Evolutionary conservation across 2,113 vertebrate genomes (phyloP), one percentile per base, ranked within the genome.

Genomic region (Paratilapia polleni): DNA sequence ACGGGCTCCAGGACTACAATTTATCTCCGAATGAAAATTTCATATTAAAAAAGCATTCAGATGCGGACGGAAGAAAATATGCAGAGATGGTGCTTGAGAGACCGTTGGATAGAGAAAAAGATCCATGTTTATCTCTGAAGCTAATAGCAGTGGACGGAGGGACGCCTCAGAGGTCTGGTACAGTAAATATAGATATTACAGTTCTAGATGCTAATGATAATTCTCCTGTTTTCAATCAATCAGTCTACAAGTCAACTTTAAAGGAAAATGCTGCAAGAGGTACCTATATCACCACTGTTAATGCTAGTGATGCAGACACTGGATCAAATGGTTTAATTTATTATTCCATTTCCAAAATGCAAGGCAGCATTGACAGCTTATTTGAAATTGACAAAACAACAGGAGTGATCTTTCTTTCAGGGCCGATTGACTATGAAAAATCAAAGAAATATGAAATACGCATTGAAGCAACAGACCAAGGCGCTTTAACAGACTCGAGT

Each of bases 1-100:
- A 96, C 31, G 91, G 91, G 4, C 59, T 96, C 80, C 24, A 26
- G 26, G n/a, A 58, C 12, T 97, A 98, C 77, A 74, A 92, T 19
- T 89, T 97, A 49, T 93, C 78, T 1, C 20, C 78, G 0, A 96
- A 89, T 13, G 88, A 95, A 8, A 9, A 94, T 88, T 95, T 95
- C 4, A 11, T 87, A 15, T 15, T 97, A 1, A 81, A 85, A 31
- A 86, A 94, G 3, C 84, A 87, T 8, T 86, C 83, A 11, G 95
- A 90, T 14, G 17, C 88, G 0, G 95, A 96, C 14, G 94, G 93
- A 1, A 95, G 24, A 3, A 96, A 90, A 5, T 87, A 88, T 0
- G 81, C 89, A 0, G 95, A 96, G 56, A 79, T 97, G 47, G 60
- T 97, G 0, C 61, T 97, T 22, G 93, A 96, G 74, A 96, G 95